These are phyloP conservation scores for Capitulum mitella DNA, from an alignment of 2,888 invertebrate species.

Conservation along the genomic window DNA sequence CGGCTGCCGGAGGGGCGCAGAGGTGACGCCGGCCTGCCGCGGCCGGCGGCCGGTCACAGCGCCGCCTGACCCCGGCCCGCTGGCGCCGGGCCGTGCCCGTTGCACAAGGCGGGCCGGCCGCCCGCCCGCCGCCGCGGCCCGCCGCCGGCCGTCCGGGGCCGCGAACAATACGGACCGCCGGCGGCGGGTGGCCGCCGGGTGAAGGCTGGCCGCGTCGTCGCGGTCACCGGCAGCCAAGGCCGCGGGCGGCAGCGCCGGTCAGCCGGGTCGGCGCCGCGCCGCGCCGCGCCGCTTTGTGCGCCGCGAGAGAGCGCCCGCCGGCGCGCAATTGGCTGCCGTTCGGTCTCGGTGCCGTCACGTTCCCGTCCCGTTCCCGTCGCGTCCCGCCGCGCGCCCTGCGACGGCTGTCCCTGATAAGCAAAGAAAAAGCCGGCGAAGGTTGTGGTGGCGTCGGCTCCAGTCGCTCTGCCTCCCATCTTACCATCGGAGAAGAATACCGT, in stretches of 20 bases:
- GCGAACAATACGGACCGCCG: not conserved
- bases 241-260: not conserved
- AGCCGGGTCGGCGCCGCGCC: not conserved
- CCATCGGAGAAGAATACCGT: too few relatives aligned
- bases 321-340: not conserved
- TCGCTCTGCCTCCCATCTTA: too few relatives aligned
- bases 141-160: too few relatives aligned
- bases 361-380: too few relatives aligned
- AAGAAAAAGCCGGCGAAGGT: too few relatives aligned
- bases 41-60: not conserved
- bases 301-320: not conserved
- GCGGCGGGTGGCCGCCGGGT: not conserved
- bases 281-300: not conserved
- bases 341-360: too few relatives aligned
- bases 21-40: not conserved
- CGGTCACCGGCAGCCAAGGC: not conserved
- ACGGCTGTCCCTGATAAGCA: too few relatives aligned
- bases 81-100: not conserved
- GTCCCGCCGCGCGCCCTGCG: too few relatives aligned
- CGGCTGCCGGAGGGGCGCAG: not conserved
- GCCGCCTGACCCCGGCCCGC: constrained; percentile 2
- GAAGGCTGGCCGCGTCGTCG: not conserved
- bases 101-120: not conserved
- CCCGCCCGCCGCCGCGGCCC: too few relatives aligned
- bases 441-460: too few relatives aligned